These are phyloP conservation scores for Parnassius smintheus DNA, from an alignment of 2,888 invertebrate genomes.

Conservation along the genomic window DNA sequence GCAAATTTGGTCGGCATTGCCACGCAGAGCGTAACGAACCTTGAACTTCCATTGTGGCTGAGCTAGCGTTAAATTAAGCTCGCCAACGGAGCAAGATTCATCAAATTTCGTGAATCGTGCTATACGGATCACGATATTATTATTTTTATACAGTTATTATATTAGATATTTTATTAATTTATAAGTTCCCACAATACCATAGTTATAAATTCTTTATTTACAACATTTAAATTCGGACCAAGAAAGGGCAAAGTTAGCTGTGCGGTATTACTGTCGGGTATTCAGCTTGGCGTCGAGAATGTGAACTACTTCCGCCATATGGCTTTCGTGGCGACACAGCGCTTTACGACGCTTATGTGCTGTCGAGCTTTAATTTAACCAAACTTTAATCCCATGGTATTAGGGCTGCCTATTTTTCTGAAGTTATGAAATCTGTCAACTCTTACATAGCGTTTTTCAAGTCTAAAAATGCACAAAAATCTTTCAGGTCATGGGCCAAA, in stretches of 20 bases:
- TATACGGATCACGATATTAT: slow-evolving; percentile 12
- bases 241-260: not conserved
- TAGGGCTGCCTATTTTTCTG: not conserved
- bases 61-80: slow-evolving; percentile 38
- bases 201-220: too few species aligned
- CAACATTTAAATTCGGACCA: too few species aligned
- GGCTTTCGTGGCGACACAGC: slow-evolving; percentile 44
- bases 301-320: slow-evolving; percentile 66
- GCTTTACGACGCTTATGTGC: slow-evolving; percentile 45
- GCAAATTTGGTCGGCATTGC: slow-evolving; percentile 48
- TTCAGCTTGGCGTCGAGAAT: slow-evolving; percentile 35
- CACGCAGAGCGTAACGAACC: slow-evolving; percentile 45
- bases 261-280: not conserved
- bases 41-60: slow-evolving; percentile 51
- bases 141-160: not conserved
- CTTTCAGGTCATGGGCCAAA: too few species aligned
- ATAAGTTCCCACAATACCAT: not conserved
- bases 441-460: too few species aligned
- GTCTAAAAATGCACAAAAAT: too few species aligned
- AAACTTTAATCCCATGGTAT: not conserved
- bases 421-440: too few species aligned
- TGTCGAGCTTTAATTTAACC: slow-evolving; percentile 35
- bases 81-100: slow-evolving; percentile 10
- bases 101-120: slow-evolving; percentile 19
- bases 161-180: not conserved